phyloP scores from a whole-genome alignment of 2,888 invertebrate species.

The Fabriciana adippe region DNA sequence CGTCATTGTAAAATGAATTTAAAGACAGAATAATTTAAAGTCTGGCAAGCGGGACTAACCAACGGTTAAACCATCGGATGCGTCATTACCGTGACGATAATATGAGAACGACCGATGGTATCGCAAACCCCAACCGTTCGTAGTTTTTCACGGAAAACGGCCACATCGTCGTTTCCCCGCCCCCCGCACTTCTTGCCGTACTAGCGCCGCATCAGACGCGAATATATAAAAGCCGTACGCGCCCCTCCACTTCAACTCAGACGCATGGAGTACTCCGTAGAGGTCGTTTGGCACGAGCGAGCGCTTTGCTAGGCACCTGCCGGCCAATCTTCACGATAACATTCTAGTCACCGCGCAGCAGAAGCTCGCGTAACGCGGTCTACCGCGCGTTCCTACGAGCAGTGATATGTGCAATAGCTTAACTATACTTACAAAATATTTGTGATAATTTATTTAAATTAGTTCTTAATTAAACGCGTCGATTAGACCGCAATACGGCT shows the following conservation, averaged over 20 bases:
- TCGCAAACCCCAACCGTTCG: conserved; percentile 55
- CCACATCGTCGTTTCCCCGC: conserved; percentile 60
- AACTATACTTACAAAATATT: conserved; percentile 65
- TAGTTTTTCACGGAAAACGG: conserved; percentile 80
- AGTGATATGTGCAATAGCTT: conserved; percentile 82
- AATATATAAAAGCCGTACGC: conserved; percentile 74
- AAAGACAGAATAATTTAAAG: conserved; percentile 46
- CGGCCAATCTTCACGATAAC: conserved; percentile 77
- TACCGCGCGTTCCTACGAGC: conserved; percentile 80
- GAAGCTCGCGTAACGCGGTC: conserved; percentile 77
- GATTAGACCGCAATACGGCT: conserved; percentile 74
- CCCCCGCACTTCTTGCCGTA: conserved; percentile 48
- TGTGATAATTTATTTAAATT: conserved; percentile 81
- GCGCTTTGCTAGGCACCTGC: conserved; percentile 84
- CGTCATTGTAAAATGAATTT: conserved; percentile 44
- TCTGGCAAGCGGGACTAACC: conserved; percentile 59
- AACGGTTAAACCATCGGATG: conserved; percentile 64
- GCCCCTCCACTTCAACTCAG: conserved; percentile 80
- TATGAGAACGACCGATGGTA: conserved; percentile 60
- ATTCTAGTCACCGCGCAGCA: conserved; percentile 82
- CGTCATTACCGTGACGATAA: conserved; percentile 66
- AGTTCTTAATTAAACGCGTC: conserved; percentile 73
- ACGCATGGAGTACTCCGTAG: conserved; percentile 84
- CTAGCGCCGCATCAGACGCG: conserved; percentile 67
- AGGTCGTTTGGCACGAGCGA: conserved; percentile 84